Evolutionary conservation across 2,888 invertebrate species (phyloP).

Genomic region (Myopa testacea): DNA sequence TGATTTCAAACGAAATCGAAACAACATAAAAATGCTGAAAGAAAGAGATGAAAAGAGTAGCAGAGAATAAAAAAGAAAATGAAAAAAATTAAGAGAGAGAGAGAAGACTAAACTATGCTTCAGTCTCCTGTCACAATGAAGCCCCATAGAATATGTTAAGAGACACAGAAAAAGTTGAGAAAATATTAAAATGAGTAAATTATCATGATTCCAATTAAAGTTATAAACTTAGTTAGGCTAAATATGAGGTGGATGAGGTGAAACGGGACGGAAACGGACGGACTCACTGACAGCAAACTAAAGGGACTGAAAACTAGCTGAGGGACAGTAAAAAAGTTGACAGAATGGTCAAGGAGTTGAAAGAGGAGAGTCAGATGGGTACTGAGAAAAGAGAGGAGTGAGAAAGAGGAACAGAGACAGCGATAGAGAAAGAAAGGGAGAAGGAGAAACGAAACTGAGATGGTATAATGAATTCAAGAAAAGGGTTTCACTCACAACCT

Average conservation of each 20-base stretch:
- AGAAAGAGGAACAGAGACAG: background rate
- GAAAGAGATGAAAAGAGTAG: too few relatives aligned
- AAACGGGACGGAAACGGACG: background rate
- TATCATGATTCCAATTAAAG: constrained; percentile 40
- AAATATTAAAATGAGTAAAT: constrained; percentile 34
- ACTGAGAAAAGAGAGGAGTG: background rate
- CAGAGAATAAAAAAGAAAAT: background rate
- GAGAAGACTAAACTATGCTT: background rate
- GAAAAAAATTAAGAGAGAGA: background rate
- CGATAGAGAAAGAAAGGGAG: too few relatives aligned
- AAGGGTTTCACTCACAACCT: background rate
- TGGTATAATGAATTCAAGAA: background rate
- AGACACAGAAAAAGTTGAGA: constrained; percentile 2
- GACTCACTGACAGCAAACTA: background rate
- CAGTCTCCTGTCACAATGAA: background rate
- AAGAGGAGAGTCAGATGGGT: too few relatives aligned
- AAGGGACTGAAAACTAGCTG: background rate
- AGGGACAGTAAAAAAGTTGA: background rate
- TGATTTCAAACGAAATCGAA: background rate
- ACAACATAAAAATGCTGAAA: background rate
- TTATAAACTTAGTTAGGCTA: constrained; percentile 14
- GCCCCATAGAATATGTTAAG: background rate
- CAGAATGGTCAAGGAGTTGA: background rate
- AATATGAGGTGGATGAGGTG: too few relatives aligned
- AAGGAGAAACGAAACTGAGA: background rate